Percentiles rank a stretch among this genome's conserved stretches.
phyloP scores from a whole-genome alignment of 1,140 invertebrate genomes.

The Cydia fagiglandana region DNA sequence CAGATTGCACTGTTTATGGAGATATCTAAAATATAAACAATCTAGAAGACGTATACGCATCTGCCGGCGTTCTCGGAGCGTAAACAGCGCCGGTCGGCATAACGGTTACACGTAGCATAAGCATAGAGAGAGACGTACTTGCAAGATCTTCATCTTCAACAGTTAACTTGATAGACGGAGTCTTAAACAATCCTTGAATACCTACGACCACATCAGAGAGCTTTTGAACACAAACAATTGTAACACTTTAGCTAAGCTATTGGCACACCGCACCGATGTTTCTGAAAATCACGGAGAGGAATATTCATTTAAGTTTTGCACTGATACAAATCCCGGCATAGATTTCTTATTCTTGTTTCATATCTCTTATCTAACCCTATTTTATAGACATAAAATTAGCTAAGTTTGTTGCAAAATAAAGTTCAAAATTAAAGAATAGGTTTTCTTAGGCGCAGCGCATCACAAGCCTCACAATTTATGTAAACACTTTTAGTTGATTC shows the following conservation, averaged over 20 bases:
- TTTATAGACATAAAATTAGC: not conserved
- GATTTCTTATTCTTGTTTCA: not conserved
- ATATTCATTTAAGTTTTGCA: not conserved
- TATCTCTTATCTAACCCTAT: not conserved
- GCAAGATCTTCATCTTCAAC: slow-evolving; percentile 25
- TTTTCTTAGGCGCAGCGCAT: not conserved
- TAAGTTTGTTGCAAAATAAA: not conserved
- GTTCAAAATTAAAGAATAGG: not conserved
- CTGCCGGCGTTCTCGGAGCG: slow-evolving; percentile 37
- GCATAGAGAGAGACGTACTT: slow-evolving; percentile 35
- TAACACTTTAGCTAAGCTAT: no score
- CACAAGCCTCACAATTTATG: slow-evolving; percentile 2
- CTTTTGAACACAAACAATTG: not conserved
- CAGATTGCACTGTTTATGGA: not conserved
- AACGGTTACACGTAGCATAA: slow-evolving; percentile 48
- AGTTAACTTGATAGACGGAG: slow-evolving; percentile 21
- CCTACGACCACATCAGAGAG: not conserved
- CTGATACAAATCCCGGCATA: not conserved
- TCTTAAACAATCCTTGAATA: slow-evolving; percentile 2
- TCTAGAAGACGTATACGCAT: slow-evolving; percentile 32
- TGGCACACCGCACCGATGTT: not conserved
- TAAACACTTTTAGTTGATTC: slow-evolving; percentile 59
- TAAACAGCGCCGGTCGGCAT: slow-evolving; percentile 40
- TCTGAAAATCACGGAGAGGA: not conserved
- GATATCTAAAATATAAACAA: slow-evolving; percentile 22